Base-by-base conservation (phyloP, 2,113 vertebrate species). In the Phainopepla nitens region DNA sequence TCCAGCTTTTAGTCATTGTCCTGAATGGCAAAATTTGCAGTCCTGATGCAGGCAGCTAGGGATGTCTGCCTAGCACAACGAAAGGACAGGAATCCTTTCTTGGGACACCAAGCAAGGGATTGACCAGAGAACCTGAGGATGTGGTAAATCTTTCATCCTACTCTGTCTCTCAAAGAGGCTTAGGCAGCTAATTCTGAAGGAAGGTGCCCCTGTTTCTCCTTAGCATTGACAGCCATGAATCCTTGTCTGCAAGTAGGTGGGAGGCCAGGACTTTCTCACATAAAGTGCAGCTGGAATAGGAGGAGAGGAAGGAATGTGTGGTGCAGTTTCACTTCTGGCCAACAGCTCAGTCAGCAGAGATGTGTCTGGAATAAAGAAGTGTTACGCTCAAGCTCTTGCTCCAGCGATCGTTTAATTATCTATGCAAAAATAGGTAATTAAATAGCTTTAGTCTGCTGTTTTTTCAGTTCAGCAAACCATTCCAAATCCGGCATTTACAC, bases 361-460 rank as follows among this genome's bases (percentile, higher is more conserved):
- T 90, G 41, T 69, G 53, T 51, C 62, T 82, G 79, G 87, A 95
- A 90, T 82, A 90, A 94, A 91, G 75, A 56, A 85, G 14, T 1
- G 8, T 57, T 91, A 65, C 7, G 0, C 72, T 82, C 66, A 82
- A 85, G 45, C 49, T 76, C 31, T n/a, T 85, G 50, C 61, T 96
- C 14, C 70, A 82, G 85, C 9, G 62, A 82, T 80, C 92, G 90
- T 92, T 94, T 90, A 88, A 94, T 92, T 93, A 91, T 90, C 70
- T 93, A 33, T 93, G 92, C 85, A 92, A 94, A 94, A 95, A 68
- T 72, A 89, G 33, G 33, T 93, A 79, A 93, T 95, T 72, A 76
- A 82, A 36, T 89, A 53, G 61, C 36, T 90, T 94, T 69, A 75
- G 27, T 60, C 61, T 85, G 27, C 11, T 93, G 28, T 65, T 39